Percentiles rank a stretch among this genome's conserved stretches.
Evolutionary conservation across 2,797 vertebrate species (phyloP).

Genomic region (Antennarius maculatus): DNA sequence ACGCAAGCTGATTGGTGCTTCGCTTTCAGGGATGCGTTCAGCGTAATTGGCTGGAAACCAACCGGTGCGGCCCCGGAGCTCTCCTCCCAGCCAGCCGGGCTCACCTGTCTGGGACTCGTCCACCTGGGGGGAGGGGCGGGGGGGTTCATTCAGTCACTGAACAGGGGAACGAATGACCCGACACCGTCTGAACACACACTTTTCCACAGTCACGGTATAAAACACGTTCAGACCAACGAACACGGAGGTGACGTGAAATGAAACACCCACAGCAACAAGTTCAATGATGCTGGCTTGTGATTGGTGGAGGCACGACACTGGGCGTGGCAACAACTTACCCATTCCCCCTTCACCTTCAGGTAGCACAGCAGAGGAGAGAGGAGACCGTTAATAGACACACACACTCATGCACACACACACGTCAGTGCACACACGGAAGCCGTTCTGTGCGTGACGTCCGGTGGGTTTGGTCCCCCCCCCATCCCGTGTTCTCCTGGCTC

Average conservation of each 20-base stretch:
- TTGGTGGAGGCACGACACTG: slow-evolving; percentile 64
- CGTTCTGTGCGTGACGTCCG: no score
- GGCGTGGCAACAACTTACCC: slow-evolving; percentile 85
- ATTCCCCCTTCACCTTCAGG: slow-evolving; percentile 94
- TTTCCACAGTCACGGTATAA: slow-evolving; percentile 18
- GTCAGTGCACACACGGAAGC: background rate
- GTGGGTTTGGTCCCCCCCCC: no score
- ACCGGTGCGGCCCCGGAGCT: slow-evolving; percentile 93
- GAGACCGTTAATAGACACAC: slow-evolving; percentile 69
- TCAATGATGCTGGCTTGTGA: slow-evolving; percentile 49
- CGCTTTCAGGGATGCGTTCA: slow-evolving; percentile 91
- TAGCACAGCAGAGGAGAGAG: slow-evolving; percentile 87
- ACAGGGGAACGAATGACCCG: no score
- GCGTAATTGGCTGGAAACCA: slow-evolving; percentile 99
- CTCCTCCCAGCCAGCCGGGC: slow-evolving; percentile 96
- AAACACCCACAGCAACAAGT: slow-evolving; percentile 38
- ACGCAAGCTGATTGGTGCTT: slow-evolving; percentile 86
- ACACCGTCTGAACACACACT: no score
- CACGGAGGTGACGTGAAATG: slow-evolving; percentile 48
- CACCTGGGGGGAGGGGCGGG: slow-evolving; percentile 80
- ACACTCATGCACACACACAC: slow-evolving; percentile 4
- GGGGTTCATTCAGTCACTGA: background rate
- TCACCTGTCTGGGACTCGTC: slow-evolving; percentile 98
- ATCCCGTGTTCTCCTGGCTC: no score
- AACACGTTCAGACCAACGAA: slow-evolving; percentile 27